Evolutionary conservation across 2,113 vertebrate genomes (phyloP).

Genomic region (Campylomormyrus numenius): DNA sequence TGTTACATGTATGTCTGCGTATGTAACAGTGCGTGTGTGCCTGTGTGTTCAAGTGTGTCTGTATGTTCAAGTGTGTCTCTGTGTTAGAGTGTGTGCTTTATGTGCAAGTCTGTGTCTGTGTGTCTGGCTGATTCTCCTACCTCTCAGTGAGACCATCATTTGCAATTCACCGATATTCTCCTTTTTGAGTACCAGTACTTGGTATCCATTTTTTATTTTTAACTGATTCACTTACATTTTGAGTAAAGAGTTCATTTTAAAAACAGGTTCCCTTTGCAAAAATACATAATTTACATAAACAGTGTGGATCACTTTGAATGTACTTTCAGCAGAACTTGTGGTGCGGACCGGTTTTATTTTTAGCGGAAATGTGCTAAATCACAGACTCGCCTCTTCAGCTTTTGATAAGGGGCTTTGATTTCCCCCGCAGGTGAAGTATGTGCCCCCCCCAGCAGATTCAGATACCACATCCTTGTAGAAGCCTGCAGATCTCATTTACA

Average conservation of each 20-base stretch:
- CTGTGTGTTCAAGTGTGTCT: neutral
- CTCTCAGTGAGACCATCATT: neutral
- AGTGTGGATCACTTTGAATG: neutral
- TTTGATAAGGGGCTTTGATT: conserved; percentile 3
- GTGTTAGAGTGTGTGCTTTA: neutral
- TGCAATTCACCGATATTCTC: too few relatives aligned
- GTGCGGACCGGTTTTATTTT: neutral
- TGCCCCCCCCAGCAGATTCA: neutral
- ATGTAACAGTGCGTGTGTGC: neutral
- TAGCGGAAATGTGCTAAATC: neutral
- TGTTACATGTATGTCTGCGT: neutral
- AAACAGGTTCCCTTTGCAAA: neutral
- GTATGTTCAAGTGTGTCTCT: neutral
- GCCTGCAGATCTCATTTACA: conserved; percentile 1
- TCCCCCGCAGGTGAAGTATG: neutral
- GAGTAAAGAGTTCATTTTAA: neutral
- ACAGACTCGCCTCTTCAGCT: neutral
- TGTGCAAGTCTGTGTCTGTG: neutral
- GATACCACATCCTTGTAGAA: neutral
- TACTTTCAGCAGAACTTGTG: neutral
- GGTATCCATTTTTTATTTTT: neutral
- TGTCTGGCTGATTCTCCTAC: neutral
- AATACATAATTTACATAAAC: neutral
- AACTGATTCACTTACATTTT: neutral
- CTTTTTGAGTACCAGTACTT: neutral